Evolutionary conservation across 2,113 vertebrate species (phyloP).

Genomic region (Craseonycteris thonglongyai): DNA sequence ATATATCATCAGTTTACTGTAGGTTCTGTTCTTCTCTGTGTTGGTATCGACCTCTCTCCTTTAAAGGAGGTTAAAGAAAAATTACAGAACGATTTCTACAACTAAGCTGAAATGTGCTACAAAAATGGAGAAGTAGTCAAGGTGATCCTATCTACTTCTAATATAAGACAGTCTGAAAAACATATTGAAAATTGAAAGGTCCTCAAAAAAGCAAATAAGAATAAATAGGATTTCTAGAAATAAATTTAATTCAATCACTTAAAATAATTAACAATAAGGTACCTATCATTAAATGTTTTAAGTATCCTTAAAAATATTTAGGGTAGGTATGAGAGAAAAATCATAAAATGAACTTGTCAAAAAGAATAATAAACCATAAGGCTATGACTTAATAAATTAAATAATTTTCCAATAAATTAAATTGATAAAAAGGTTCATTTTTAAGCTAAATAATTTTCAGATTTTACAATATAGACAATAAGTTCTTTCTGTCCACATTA

Average conservation of each 20-base stretch:
- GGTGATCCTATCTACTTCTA: background rate
- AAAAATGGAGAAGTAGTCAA: background rate
- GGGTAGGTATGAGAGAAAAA: background rate
- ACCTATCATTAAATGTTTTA: background rate
- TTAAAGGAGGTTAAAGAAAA: background rate
- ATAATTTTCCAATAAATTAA: background rate
- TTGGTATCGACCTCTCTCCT: background rate
- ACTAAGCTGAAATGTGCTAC: background rate
- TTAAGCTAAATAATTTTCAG: constrained; percentile 28
- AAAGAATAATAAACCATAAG: background rate
- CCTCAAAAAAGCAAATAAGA: constrained; percentile 46
- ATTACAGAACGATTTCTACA: background rate
- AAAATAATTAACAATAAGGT: constrained; percentile 53
- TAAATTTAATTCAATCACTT: constrained; percentile 58
- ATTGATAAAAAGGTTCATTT: constrained; percentile 36
- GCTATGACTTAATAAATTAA: constrained; percentile 8
- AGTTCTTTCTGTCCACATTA: constrained; percentile 61
- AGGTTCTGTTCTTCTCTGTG: background rate
- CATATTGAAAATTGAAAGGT: background rate
- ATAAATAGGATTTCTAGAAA: constrained; percentile 55
- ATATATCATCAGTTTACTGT: background rate
- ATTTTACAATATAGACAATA: constrained; percentile 15
- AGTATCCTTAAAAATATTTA: background rate
- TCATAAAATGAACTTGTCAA: background rate
- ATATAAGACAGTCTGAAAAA: constrained; percentile 10